Percentiles rank a stretch among this genome's conserved stretches.
phyloP scores from a whole-genome alignment of 2,888 invertebrate species.

The Silvanus unidentatus region DNA sequence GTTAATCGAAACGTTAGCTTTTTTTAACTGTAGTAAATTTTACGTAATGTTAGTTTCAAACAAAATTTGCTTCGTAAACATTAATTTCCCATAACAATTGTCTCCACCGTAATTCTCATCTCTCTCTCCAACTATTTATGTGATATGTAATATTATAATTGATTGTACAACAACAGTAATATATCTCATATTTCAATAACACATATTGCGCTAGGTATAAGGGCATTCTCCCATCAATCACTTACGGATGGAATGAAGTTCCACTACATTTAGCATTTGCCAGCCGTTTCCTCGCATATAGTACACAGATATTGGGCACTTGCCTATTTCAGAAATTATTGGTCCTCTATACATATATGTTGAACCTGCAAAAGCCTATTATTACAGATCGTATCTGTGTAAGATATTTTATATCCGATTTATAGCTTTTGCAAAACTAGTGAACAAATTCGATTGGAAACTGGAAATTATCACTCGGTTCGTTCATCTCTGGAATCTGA shows the following conservation, averaged over 20 bases:
- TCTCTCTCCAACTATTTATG: neutral
- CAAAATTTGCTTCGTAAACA: too few relatives aligned
- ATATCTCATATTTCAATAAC: slow-evolving; percentile 46
- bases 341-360: slow-evolving; percentile 5
- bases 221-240: slow-evolving; percentile 47
- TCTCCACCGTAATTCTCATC: too few relatives aligned
- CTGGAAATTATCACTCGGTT: too few relatives aligned
- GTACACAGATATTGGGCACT: slow-evolving; percentile 33
- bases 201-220: slow-evolving; percentile 45
- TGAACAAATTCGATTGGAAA: too few relatives aligned
- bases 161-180: slow-evolving; percentile 34
- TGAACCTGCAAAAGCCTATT: neutral
- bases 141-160: slow-evolving; percentile 33
- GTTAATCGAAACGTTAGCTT: too few relatives aligned
- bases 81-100: too few relatives aligned
- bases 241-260: slow-evolving; percentile 47
- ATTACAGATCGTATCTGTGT: neutral
- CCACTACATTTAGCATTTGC: slow-evolving; percentile 48
- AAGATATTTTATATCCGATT: neutral
- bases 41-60: too few relatives aligned
- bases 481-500: too few relatives aligned
- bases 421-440: too few relatives aligned
- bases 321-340: slow-evolving; percentile 26
- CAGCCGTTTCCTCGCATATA: slow-evolving; percentile 37
- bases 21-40: too few relatives aligned